Evolutionary conservation across 1,140 invertebrate species (phyloP), one percentile per base, ranked within the genome.

Genomic region (Tetragonula clypearis): DNA sequence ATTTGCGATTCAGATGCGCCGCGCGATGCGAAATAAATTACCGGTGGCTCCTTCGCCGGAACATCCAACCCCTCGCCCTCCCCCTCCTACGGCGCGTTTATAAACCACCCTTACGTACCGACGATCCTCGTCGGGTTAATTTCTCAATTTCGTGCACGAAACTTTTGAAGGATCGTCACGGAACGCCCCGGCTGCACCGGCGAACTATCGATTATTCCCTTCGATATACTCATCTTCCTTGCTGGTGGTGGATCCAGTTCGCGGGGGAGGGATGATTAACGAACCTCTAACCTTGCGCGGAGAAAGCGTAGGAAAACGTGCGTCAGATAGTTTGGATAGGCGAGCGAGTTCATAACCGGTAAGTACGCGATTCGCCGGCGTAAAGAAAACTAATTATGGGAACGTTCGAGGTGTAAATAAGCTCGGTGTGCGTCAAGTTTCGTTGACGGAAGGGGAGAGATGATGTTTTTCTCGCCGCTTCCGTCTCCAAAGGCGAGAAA

Each of bases 1-100:
- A 92, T 91, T 91, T 90, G 90, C 87, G 88, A 91, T 90, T 89
- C 85, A 90, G 89, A 91, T 90, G 74, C 77, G 41, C 41, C 0
- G 41, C 68, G 78, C 69, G 87, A 87, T 89, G 81, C 71, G 69
- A 88, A 84, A 90, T 92, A 89, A 90, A 91, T 92, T 92, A 91
- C 62, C 79, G 79, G 15, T 9, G 17, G 55, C 79, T 75, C n/a
- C 71, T 84, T 68, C 23, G 11, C n/a, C 6, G 74, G 30, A 76
- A 77, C 65, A 65, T 77, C 82, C 66, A 56, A 26, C 60, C 41
- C 72, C 26, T 21, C 21, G 19, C 41, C 41, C 41, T 49, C 41
- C 41, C 8, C 41, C 41, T 8, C 41, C 41, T 41, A n/a, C 41
- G 75, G 79, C 76, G 81, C 62, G 83, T 19, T 75, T 35, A 19